phyloP scores from a whole-genome alignment of 2,797 vertebrate genomes.

The Masticophis lateralis region DNA sequence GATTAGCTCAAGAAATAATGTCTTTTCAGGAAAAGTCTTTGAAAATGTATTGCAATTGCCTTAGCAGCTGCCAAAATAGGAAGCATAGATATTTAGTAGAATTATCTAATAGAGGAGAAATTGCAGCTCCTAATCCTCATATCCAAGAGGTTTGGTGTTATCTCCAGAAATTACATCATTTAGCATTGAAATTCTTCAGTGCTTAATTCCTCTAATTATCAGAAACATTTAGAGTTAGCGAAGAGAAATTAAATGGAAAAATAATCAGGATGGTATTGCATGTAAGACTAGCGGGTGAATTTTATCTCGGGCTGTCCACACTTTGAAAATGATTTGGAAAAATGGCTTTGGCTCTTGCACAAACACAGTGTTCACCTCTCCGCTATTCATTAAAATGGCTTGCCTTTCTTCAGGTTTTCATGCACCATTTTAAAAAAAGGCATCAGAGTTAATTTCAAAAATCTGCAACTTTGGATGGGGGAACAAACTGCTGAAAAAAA shows the following conservation, averaged over 20 bases:
- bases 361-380: neutral
- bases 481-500: neutral
- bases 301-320: neutral
- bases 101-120: neutral
- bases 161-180: neutral
- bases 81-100: neutral
- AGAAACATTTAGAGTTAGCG: neutral
- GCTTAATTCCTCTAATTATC: neutral
- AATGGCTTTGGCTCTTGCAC: neutral
- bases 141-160: neutral
- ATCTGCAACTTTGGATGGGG: neutral
- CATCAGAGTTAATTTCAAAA: neutral
- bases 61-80: neutral
- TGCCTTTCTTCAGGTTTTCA: neutral
- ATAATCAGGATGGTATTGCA: neutral
- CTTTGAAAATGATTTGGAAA: neutral
- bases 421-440: neutral
- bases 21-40: neutral
- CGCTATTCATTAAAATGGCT: neutral
- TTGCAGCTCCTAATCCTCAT: neutral
- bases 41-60: neutral
- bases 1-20: neutral
- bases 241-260: neutral
- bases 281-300: neutral
- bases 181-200: neutral